Evolutionary conservation across 2,888 invertebrate genomes (phyloP).

Genomic region (Plagiodera versicolora): DNA sequence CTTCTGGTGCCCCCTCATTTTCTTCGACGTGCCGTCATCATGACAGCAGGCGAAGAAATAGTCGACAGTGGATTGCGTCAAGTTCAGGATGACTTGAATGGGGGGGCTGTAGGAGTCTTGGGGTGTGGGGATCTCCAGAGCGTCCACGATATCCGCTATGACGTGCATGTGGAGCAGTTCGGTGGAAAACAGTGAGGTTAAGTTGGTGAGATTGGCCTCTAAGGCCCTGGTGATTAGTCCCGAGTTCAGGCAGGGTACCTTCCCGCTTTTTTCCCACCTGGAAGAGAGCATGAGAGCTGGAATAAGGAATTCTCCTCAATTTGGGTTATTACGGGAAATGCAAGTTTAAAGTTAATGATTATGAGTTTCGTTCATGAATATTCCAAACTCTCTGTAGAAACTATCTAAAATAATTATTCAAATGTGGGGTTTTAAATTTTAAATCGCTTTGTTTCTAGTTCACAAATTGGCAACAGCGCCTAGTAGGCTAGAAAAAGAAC

Average conservation of each 20-base stretch:
- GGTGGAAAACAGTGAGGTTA: conserved; percentile 52
- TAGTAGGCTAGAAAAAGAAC: too few relatives aligned
- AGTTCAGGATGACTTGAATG: conserved; percentile 67
- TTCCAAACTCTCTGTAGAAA: too few relatives aligned
- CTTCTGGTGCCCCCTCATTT: conserved; percentile 66
- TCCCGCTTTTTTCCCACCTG: conserved; percentile 67
- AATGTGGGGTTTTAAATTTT: too few relatives aligned
- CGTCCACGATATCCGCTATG: conserved; percentile 65
- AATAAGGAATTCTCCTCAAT: too few relatives aligned
- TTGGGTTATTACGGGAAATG: too few relatives aligned
- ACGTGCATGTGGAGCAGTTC: conserved; percentile 56
- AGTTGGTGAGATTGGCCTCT: conserved; percentile 55
- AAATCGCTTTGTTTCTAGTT: too few relatives aligned
- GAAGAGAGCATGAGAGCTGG: conserved; percentile 33
- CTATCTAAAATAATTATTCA: too few relatives aligned
- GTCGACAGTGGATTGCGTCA: conserved; percentile 70
- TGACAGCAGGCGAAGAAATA: conserved; percentile 77
- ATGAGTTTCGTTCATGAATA: too few relatives aligned
- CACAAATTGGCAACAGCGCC: too few relatives aligned
- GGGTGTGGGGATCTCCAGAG: conserved; percentile 64
- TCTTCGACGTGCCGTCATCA: conserved; percentile 64
- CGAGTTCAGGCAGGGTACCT: conserved; percentile 52
- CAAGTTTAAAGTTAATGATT: too few relatives aligned
- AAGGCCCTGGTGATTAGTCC: conserved; percentile 56
- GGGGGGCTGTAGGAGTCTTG: conserved; percentile 57